These are phyloP conservation scores for Zaprionus vittiger DNA, from an alignment of 1,140 invertebrate species.

Conservation along the genomic window DNA sequence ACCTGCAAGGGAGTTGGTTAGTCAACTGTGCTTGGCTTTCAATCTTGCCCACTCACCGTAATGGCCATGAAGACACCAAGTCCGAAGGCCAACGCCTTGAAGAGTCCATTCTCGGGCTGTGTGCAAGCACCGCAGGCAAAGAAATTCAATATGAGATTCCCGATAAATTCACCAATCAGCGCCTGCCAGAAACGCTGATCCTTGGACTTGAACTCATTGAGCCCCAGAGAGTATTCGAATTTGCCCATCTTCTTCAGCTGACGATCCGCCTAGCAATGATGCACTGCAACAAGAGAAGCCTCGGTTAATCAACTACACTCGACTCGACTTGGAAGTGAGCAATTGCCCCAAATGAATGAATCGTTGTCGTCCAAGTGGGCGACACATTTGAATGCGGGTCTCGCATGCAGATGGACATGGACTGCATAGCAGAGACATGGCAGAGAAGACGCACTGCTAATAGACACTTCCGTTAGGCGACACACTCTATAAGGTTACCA, in stretches of 20 bases:
- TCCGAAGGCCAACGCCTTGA: slow-evolving; percentile 94
- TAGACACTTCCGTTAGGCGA: slow-evolving; percentile 35
- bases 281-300: slow-evolving; percentile 41
- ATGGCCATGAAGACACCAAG: slow-evolving; percentile 92
- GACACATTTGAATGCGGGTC: slow-evolving; percentile 40
- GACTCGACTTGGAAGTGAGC: slow-evolving; percentile 34
- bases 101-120: slow-evolving; percentile 87
- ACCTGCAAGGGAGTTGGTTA: slow-evolving; percentile 84
- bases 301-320: slow-evolving; percentile 18
- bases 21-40: too few species aligned
- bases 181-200: slow-evolving; percentile 88
- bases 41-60: slow-evolving; percentile 86
- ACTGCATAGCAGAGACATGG: background rate
- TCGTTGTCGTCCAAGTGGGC: slow-evolving; percentile 25
- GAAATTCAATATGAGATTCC: slow-evolving; percentile 92
- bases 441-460: slow-evolving; percentile 4
- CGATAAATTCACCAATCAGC: slow-evolving; percentile 92
- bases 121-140: slow-evolving; percentile 92
- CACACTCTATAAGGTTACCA: slow-evolving; percentile 24
- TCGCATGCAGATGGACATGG: slow-evolving; percentile 15
- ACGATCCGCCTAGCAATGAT: slow-evolving; percentile 36
- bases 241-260: slow-evolving; percentile 83
- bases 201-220: slow-evolving; percentile 88
- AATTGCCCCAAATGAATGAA: slow-evolving; percentile 47
- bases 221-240: slow-evolving; percentile 87